These are phyloP conservation scores for Aldrovandia affinis DNA, from an alignment of 2,797 vertebrate genomes.

Conservation along the genomic window DNA sequence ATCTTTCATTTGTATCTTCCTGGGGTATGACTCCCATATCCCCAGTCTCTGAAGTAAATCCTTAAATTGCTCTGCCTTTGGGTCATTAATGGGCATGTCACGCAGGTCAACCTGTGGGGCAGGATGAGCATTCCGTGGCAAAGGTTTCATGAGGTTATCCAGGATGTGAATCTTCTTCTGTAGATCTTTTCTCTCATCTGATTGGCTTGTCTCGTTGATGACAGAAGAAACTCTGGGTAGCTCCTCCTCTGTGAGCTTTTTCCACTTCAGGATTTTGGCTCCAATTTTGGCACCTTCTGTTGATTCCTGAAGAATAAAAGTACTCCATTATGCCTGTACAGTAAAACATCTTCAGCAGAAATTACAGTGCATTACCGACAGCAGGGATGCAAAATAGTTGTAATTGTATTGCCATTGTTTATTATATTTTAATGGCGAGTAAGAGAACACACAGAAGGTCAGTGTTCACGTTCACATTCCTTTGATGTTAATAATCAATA, in stretches of 20 bases:
- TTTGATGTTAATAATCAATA: too few species aligned
- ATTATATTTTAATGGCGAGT: too few species aligned
- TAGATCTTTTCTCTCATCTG: neutral
- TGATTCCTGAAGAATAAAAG: too few species aligned
- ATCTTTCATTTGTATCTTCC: slow-evolving; percentile 51
- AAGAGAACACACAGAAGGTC: too few species aligned
- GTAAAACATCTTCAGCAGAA: too few species aligned
- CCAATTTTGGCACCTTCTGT: too few species aligned
- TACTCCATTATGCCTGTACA: too few species aligned
- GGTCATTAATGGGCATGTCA: neutral
- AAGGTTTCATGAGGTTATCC: neutral
- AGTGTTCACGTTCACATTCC: too few species aligned
- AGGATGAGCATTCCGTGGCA: neutral
- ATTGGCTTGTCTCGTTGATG: neutral
- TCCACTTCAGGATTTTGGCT: neutral
- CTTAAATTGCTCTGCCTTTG: neutral
- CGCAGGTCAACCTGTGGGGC: neutral
- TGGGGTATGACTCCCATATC: slow-evolving; percentile 56
- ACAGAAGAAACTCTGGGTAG: neutral
- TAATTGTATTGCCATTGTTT: too few species aligned
- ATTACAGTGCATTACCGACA: too few species aligned
- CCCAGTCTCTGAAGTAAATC: slow-evolving; percentile 44
- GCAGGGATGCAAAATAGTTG: too few species aligned
- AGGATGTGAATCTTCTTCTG: neutral
- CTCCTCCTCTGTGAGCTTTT: neutral